Base-by-base conservation (phyloP, 2,797 vertebrate species). In the Oreonectes daqikongensis region DNA sequence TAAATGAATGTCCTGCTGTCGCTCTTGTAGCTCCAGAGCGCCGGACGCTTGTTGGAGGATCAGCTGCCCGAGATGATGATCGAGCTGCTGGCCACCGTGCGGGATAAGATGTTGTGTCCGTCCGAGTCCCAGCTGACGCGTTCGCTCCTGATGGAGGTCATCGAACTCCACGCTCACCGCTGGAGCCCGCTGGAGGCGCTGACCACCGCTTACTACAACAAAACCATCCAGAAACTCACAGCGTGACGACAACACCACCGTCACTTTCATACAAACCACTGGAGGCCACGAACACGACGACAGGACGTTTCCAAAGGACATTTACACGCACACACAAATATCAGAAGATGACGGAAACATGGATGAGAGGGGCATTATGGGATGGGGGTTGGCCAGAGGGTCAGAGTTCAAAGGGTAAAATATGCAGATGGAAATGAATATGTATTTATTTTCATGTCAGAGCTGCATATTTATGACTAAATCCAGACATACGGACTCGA, bases 31-130 rank as follows among this genome's bases (percentile, higher is more conserved):
- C 88, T 99, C 87, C 97, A 99, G 89, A 98, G 96, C 86, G 93
- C 95, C 0, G 97, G 97, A 53, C 93, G 93, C 53, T 93, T 99
- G 80, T 92, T 99, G 87, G 97, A 99, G 86, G 97, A 98, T 84
- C 97, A 99, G 94, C 92, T 98, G 85, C 97, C 97, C 0, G 95
- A 98, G 90, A 96, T 98, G 97, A 99, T 99, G 97, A 94, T 92
- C 0, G 97, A 99, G 90, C 95, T 99, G 73, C 87, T 99, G 77
- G 96, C 96, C 0, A 90, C 93, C 0, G 94, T 94, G 0, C 92
- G 97, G 0, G 97, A 99, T 92, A 99, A 98, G 93, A 99, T 99
- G 97, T 91, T 99, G 66, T 95, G 95, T 85, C 97, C 97, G 14
- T 93, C 94, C 0, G 97, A 97, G 88, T 99, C 97, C 6, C 96